Base-by-base conservation (phyloP, 2,797 vertebrate species). In the Phataginus tetradactyla region DNA sequence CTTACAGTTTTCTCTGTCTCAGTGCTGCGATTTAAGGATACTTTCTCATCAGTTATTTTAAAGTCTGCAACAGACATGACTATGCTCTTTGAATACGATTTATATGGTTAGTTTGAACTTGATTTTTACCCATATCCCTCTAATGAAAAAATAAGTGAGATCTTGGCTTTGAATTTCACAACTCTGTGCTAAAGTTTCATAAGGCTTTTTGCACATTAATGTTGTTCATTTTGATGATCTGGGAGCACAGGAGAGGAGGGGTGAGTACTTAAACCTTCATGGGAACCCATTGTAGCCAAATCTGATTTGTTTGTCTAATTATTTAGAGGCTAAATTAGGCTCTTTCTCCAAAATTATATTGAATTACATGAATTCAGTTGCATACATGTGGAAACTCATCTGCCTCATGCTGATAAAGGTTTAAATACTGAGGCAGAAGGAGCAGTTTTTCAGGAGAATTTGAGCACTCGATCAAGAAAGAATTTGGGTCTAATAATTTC, bases 131-230 rank as follows among this genome's bases (percentile, higher is more conserved):
- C 93, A 84, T 53, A 85, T 81, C 53, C 79, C 86, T 97, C 96
- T 61, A 98, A 98, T 97, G 96, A 98, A 97, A 83, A 96, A 93
- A 72, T 57, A 81, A 72, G 79, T 97, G 97, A 98, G 91, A 98
- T 59, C 94, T 90, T 86, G 4, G 5, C 97, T 98, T 98, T 98
- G 98, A 99, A 99, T 99, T 99, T 98, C 98, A 98, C 99, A 98
- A 97, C 66, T 85, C 45, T 71, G 86, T 98, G 98, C 95, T 97
- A 98, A 98, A 98, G 98, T 97, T 98, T 98, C 97, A 83, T 93
- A 95, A 79, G 96, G 20, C 10, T 57, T 93, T 88, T 97, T 95
- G 21, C 98, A 97, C 93, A 94, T 95, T 77, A 91, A 75, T 96
- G 96, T 87, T 94, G 97, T 93, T 97, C 72, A 57, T 94, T 91